Evolutionary conservation across 2,797 vertebrate species (phyloP), one percentile per base, ranked within the genome.

Genomic region (Mergus octosetaceus): DNA sequence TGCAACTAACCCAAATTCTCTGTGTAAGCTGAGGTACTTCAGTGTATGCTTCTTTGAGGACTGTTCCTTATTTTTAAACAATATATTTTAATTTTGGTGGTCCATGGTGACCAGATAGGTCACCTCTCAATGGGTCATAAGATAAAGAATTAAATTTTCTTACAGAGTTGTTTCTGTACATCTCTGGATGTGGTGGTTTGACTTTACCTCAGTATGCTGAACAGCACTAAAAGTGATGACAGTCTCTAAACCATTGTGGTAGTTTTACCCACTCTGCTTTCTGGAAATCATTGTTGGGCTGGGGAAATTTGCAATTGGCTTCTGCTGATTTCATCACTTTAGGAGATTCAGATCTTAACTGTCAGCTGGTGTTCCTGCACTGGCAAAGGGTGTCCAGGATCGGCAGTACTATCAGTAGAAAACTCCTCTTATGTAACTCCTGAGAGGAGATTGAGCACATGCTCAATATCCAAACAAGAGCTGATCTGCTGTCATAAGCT

Each of bases 81-180:
- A 20, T 17, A 53, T 6, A 28, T 19, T 85, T 72, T 20, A 57
- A 0, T 41, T 94, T 65, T 41, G 28, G 5, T 51, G 34, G 8
- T 79, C 24, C 75, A 13, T 54, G 21, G 32, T 76, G 72, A 62
- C 21, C 53, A 62, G 60, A 58, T 27, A 27, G 56, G 56, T 75
- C 45, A 58, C 21, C 5, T 69, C n/a, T 69, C 36, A 24, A 10
- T 17, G n/a, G 18, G 8, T n/a, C 21, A 6, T 2, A 47, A 87
- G 58, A 10, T 24, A 22, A 75, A 79, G 15, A 34, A 30, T 53
- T 85, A 2, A 2, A 9, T 85, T 75, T 87, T 85, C 30, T 66
- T 41, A 5, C 0, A 5, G 13, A 27, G 21, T 51, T 66, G 22
- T 4, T 12, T 71, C 25, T 68, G 57, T n/a, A 77, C 0, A 22